Percentiles rank a stretch among this genome's conserved stretches.
These are phyloP conservation scores for Gryllus bimaculatus DNA, from an alignment of 1,140 invertebrate genomes.

Conservation along the genomic window DNA sequence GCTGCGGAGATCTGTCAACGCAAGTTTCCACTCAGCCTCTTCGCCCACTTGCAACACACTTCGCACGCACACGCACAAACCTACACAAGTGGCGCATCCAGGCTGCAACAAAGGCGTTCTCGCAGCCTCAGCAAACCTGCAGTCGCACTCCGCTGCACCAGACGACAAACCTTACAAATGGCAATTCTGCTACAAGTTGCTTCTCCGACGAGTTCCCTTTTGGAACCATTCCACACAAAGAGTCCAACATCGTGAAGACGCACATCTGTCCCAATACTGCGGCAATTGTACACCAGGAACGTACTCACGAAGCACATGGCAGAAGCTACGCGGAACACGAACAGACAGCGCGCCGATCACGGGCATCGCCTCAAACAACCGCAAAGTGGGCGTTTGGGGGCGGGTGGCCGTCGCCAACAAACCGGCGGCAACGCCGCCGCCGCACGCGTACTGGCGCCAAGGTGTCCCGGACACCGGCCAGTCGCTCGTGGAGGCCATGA, in stretches of 20 bases:
- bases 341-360: slow-evolving; percentile 77
- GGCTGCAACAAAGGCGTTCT: slow-evolving; percentile 98
- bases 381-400: slow-evolving; percentile 39
- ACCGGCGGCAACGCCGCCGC: slow-evolving; percentile 34
- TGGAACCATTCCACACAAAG: slow-evolving; percentile 98
- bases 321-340: slow-evolving; percentile 90
- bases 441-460: slow-evolving; percentile 42
- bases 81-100: slow-evolving; percentile 95
- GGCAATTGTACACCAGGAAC: slow-evolving; percentile 99
- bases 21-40: slow-evolving; percentile 98
- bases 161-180: slow-evolving; percentile 95
- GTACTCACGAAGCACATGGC: slow-evolving; percentile 98
- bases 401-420: slow-evolving; percentile 44
- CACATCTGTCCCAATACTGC: slow-evolving; percentile 98
- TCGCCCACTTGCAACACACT: slow-evolving; percentile 99
- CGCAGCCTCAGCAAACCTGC: slow-evolving; percentile 95
- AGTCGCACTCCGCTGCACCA: slow-evolving; percentile 97
- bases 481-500: slow-evolving; percentile 31
- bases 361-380: slow-evolving; percentile 46
- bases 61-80: slow-evolving; percentile 96
- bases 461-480: slow-evolving; percentile 40
- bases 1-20: slow-evolving; percentile 96
- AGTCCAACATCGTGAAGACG: slow-evolving; percentile 97
- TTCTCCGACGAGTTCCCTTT: slow-evolving; percentile 88
- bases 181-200: slow-evolving; percentile 97